Percentiles rank a stretch among this genome's conserved stretches.
Conservation (phyloP, 2,888 invertebrate species). For the Pandemis heparana region DNA sequence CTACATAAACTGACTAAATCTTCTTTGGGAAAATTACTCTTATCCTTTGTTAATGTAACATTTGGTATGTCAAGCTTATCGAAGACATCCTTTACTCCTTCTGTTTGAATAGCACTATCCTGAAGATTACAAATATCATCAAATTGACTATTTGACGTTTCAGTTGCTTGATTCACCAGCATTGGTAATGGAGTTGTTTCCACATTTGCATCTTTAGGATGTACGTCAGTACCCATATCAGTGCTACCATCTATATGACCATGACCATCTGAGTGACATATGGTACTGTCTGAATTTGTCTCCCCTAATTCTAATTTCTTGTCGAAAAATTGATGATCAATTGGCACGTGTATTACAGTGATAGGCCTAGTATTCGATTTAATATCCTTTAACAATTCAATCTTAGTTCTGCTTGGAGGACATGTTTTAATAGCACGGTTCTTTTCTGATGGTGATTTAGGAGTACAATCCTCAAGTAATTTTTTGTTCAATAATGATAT, state of each 20-base stretch:
- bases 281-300: conserved; percentile 8
- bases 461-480: conserved; percentile 50
- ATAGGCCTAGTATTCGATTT: conserved; percentile 54
- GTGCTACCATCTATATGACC: conserved; percentile 50
- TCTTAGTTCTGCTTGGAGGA: conserved; percentile 50
- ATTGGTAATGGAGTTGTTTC: conserved; percentile 57
- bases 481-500: conserved; percentile 55
- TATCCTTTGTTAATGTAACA: conserved; percentile 72
- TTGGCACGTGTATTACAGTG: conserved; percentile 65
- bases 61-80: conserved; percentile 79
- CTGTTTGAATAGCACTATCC: conserved; percentile 56
- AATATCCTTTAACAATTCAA: conserved; percentile 53
- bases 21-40: conserved; percentile 60
- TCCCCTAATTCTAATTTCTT: conserved; percentile 35
- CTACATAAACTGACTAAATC: conserved; percentile 55
- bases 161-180: conserved; percentile 58
- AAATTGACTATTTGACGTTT: conserved; percentile 55
- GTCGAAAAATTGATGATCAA: conserved; percentile 55
- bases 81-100: conserved; percentile 58
- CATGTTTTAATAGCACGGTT: conserved; percentile 46
- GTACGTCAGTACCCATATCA: conserved; percentile 51
- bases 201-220: conserved; percentile 55
- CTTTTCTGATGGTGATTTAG: conserved; percentile 54
- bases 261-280: conserved; percentile 34
- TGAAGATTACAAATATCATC: conserved; percentile 51